phyloP scores from a whole-genome alignment of 2,888 invertebrate species.

The Drosophila kokeensis region DNA sequence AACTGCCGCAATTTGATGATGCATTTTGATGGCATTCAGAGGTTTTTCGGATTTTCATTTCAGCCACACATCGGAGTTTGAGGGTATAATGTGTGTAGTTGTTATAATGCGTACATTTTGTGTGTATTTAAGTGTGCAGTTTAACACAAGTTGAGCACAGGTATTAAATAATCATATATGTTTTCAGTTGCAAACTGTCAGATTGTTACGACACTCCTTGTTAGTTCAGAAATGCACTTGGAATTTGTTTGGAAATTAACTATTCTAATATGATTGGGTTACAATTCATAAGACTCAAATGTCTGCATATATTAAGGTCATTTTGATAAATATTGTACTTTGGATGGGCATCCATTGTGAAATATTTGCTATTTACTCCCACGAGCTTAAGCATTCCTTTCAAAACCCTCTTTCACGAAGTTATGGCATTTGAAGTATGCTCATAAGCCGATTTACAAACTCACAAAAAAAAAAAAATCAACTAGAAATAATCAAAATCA shows the following conservation, averaged over 20 bases:
- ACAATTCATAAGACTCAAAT: neutral
- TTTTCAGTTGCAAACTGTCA: neutral
- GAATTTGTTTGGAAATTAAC: neutral
- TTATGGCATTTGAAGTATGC: too few species aligned
- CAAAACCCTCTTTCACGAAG: too few species aligned
- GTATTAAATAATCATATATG: neutral
- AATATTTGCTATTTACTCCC: neutral
- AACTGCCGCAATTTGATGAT: slow-evolving; percentile 64
- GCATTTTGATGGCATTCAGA: slow-evolving; percentile 56
- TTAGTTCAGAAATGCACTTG: neutral
- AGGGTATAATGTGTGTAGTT: neutral
- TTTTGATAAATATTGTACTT: neutral
- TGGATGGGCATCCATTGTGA: neutral
- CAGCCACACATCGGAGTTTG: slow-evolving; percentile 13
- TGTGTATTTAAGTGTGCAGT: neutral
- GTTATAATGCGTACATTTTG: neutral
- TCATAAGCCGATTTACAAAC: too few species aligned
- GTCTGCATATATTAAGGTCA: too few species aligned
- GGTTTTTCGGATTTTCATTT: slow-evolving; percentile 43
- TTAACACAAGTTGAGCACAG: neutral
- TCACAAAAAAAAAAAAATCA: neutral
- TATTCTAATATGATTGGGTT: neutral
- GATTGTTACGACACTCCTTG: neutral
- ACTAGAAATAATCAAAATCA: neutral
- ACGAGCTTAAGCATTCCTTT: neutral